Conservation (phyloP, 64 coral and sea anemone species). For the Acropora tenuis region DNA sequence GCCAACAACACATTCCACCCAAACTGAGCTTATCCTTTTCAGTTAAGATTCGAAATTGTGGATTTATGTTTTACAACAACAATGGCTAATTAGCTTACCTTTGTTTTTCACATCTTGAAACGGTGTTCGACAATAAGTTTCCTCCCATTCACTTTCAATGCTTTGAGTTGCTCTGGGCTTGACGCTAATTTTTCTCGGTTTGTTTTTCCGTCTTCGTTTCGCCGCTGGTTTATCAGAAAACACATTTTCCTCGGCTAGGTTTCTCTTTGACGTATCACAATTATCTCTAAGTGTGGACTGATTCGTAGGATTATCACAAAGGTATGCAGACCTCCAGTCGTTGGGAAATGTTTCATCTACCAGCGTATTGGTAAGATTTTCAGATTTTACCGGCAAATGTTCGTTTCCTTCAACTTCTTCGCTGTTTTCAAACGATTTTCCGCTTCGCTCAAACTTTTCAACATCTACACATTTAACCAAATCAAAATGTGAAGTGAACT, state of each 20-base stretch:
- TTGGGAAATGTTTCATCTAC: neutral
- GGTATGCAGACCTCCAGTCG: conserved; percentile 5
- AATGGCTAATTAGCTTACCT: neutral
- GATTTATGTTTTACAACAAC: too few species aligned
- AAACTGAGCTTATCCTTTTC: too few species aligned
- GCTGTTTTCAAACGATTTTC: neutral
- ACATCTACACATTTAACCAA: neutral
- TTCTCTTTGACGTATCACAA: neutral
- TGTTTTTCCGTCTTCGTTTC: conserved; percentile 16
- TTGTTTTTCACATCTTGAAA: neutral
- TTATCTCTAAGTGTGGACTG: too few species aligned
- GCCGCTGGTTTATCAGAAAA: neutral
- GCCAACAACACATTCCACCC: too few species aligned
- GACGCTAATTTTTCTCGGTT: conserved; percentile 2
- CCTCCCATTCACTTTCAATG: too few species aligned
- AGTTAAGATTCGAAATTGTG: too few species aligned
- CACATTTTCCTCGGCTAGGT: neutral
- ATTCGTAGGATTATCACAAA: neutral
- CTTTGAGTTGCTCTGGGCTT: neutral
- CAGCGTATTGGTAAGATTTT: neutral
- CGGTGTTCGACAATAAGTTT: neutral
- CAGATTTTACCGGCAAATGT: neutral
- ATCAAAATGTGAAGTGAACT: neutral
- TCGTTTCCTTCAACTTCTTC: neutral
- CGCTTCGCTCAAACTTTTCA: neutral